A percentile compares a stretch with the other conserved stretches of the same genome.
These are phyloP conservation scores for Jacana jacana DNA, from an alignment of 2,113 vertebrate species.

Conservation along the genomic window DNA sequence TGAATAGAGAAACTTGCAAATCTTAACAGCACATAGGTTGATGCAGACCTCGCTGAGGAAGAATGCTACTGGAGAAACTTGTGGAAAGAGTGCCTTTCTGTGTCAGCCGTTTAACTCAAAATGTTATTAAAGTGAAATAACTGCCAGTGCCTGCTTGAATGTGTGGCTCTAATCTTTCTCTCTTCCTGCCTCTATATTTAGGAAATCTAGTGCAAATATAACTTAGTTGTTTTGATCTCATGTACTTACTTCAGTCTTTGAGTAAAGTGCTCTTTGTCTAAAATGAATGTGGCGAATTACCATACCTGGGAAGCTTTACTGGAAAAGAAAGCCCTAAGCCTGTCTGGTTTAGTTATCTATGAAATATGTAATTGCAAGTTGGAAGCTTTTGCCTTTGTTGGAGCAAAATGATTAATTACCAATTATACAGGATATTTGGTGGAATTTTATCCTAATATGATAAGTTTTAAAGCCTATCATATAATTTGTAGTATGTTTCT, in stretches of 20 bases:
- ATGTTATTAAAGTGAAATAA: not conserved
- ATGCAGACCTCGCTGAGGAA: not conserved
- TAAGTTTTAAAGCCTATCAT: not conserved
- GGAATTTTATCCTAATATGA: not conserved
- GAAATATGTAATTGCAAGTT: not conserved
- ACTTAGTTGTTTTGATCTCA: not conserved
- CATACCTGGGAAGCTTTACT: not conserved
- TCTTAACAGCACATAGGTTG: not conserved
- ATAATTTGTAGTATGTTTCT: not conserved
- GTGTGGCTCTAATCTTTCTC: not conserved
- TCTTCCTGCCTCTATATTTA: not conserved
- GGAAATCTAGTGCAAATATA: not conserved
- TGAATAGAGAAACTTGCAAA: not conserved
- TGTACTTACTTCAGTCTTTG: not conserved
- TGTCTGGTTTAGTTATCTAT: not conserved
- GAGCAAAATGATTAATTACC: not conserved
- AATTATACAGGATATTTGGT: not conserved
- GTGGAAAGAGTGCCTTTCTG: not conserved
- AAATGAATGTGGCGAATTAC: not conserved
- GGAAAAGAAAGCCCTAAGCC: not conserved
- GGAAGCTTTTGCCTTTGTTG: not conserved
- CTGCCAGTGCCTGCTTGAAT: not conserved
- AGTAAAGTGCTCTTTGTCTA: not conserved
- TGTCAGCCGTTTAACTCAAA: not conserved
- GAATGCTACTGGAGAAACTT: not conserved